Evolutionary conservation across 2,797 vertebrate genomes (phyloP).

Genomic region (Esox lucius): DNA sequence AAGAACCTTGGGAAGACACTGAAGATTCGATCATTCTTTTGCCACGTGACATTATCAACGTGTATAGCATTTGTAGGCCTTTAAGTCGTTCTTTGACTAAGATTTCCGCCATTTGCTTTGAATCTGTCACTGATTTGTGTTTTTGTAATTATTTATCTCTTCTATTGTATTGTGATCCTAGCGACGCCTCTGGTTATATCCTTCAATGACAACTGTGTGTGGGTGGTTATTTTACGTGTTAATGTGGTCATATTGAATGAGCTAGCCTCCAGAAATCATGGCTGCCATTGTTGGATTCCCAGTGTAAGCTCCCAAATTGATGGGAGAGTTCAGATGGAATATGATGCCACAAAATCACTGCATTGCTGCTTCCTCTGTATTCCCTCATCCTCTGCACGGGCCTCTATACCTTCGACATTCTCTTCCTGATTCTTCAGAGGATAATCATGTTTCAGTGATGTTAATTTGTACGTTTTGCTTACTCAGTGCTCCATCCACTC

Average conservation of each 20-base stretch:
- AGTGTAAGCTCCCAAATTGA: constrained; percentile 16
- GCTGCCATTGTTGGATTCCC: constrained; percentile 12
- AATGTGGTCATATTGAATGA: background rate
- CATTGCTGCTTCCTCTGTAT: constrained; percentile 39
- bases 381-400: background rate
- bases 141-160: background rate
- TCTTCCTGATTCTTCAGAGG: constrained; percentile 39
- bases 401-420: background rate
- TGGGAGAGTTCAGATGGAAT: constrained; percentile 3
- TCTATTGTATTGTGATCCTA: too few species aligned
- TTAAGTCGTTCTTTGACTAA: too few species aligned
- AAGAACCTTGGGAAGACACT: too few species aligned
- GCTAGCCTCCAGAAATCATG: background rate
- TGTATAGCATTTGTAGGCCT: too few species aligned
- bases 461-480: constrained; percentile 45
- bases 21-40: too few species aligned
- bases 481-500: constrained; percentile 53
- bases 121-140: too few species aligned
- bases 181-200: too few species aligned
- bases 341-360: constrained; percentile 10
- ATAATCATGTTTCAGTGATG: constrained; percentile 55
- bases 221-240: background rate
- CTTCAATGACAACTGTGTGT: background rate
- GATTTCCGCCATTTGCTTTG: too few species aligned
- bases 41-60: too few species aligned